Base-by-base conservation (phyloP, 37 sponge, comb jelly and placozoan species). In the Chondrosia reniformis region DNA sequence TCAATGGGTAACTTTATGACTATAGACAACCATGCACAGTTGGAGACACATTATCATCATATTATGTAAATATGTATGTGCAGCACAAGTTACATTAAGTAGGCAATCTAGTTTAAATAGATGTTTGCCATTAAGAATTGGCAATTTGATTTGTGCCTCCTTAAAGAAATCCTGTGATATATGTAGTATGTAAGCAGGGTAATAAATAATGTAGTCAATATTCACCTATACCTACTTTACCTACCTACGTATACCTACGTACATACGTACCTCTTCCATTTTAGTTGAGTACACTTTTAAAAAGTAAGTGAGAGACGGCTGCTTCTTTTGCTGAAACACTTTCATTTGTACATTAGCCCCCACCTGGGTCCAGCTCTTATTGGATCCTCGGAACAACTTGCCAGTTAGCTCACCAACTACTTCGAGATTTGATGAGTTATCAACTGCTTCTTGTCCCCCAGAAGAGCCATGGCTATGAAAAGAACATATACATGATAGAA, bases 351-450 rank as follows among this genome's bases (percentile, higher is more conserved):
- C 83, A 15, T 61, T 74, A 21, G 75, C 83, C 19, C 45, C 46
- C 2, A 85, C 46, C 28, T 42, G 83, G 2, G 74, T 55, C 85
- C 85, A 89, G 22, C 52, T 78, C 76, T 81, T 89, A 10, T 56
- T 39, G n/a, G 43, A 43, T 2, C 79, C 86, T 1, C 36, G 43
- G 39, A 67, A 89, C 59, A 89, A 62, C 33, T 63, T 67, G 0
- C 90, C 85, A 1, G 42, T 43, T 33, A 72, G 81, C 8, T 28
- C 42, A 69, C 72, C 72, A 36, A 69, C 41, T 1, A 69, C 36
- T 34, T 69, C 72, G 2, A 69, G 43, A n/a, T 38, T n/a, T n/a
- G n/a, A n/a, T n/a, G n/a, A n/a, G n/a, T n/a, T n/a, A n/a, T n/a
- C n/a, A n/a, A n/a, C n/a, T n/a, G n/a, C n/a, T n/a, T n/a, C n/a